Evolutionary conservation across 2,797 vertebrate genomes (phyloP), one percentile per base, ranked within the genome.

Genomic region (Lemur catta): DNA sequence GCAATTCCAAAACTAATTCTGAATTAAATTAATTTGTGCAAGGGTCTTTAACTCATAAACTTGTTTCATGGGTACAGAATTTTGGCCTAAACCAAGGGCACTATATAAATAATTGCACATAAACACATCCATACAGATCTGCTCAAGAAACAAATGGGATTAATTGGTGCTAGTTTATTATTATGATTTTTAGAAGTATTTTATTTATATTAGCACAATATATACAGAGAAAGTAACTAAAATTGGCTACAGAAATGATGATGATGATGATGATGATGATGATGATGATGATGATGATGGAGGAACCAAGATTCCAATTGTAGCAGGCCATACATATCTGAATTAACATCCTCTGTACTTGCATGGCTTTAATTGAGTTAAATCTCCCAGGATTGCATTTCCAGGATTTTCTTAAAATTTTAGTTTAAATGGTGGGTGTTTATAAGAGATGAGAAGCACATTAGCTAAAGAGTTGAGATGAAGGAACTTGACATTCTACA

Each of bases 61-160:
- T 57, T 85, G 38, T 6, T 88, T 95, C 72, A 57, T 2, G 61
- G n/a, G 35, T 81, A 48, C 15, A 92, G 78, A 94, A 89, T 95
- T 69, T 57, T 93, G 63, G 38, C 79, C 30, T 67, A 88, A 78
- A 79, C 65, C 65, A 67, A 90, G 28, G 50, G n/a, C 18, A 71
- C 24, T 94, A 59, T 43, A 59, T 63, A 76, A 82, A 81, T 69
- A 89, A 69, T 38, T 24, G 24, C 13, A 12, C 11, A 48, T 24
- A 75, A 0, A 38, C 2, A 78, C 22, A 69, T 0, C 9, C 79
- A 67, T 79, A 59, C 3, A 61, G 9, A 92, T 43, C 22, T 81
- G 33, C 48, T 95, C 75, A 91, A 93, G 81, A 92, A 86, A 93
- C 6, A 89, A 92, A n/a, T 48, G 8, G n/a, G 93, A 95, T 93